Percentiles rank a stretch among this genome's conserved stretches.
Evolutionary conservation across 2,113 vertebrate genomes (phyloP).

Genomic region (Seriola rivoliana): DNA sequence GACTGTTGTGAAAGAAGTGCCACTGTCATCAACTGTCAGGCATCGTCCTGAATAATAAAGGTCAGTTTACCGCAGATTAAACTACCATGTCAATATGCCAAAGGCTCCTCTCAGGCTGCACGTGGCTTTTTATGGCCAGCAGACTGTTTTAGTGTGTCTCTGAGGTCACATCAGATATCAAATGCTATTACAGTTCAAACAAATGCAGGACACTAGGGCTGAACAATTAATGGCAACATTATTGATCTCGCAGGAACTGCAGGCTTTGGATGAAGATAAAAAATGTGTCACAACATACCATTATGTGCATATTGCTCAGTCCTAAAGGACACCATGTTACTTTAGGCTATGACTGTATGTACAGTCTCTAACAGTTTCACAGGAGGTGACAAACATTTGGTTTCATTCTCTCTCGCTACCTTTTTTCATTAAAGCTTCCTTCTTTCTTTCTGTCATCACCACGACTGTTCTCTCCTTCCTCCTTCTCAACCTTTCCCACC

Average conservation of each 20-base stretch:
- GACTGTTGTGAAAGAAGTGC: conserved; percentile 21
- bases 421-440: neutral
- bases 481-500: conserved; percentile 13
- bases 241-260: too few species aligned
- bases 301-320: too few species aligned
- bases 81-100: conserved; percentile 12
- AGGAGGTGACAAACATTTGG: neutral
- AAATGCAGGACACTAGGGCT: neutral
- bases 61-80: conserved; percentile 52
- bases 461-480: neutral
- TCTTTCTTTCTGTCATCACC: conserved; percentile 19
- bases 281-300: too few species aligned
- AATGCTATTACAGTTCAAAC: neutral
- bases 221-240: too few species aligned
- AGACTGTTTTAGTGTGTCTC: conserved; percentile 10
- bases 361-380: neutral
- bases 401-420: neutral
- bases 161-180: conserved; percentile 18
- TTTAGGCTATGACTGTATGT: neutral
- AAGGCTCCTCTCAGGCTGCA: conserved; percentile 15
- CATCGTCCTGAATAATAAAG: conserved; percentile 42
- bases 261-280: too few species aligned
- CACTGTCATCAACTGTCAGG: conserved; percentile 27
- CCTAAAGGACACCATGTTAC: neutral
- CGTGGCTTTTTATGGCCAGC: neutral